A percentile compares a stretch with the other conserved stretches of the same genome.
Conservation (phyloP, 37 sponge, comb jelly and placozoan species). For the Halichondria panicea region DNA sequence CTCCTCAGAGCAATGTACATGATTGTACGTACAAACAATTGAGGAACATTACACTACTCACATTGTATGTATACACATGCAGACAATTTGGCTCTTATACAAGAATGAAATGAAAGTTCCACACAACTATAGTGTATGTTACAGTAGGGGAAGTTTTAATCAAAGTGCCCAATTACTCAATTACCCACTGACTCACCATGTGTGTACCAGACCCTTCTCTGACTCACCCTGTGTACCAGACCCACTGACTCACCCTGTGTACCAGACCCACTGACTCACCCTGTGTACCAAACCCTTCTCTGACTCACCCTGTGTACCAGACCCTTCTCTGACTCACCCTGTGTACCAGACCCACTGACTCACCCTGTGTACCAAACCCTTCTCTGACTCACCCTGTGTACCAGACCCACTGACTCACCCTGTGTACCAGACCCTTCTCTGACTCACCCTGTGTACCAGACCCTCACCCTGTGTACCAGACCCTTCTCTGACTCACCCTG, state of each 20-base stretch:
- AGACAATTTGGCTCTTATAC: not conserved
- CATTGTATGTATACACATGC: not conserved
- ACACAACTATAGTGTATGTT: not conserved
- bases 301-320: constrained; percentile 22
- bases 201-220: not conserved
- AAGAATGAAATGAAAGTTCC: not conserved
- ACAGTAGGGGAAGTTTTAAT: no score
- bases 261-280: constrained; percentile 10
- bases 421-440: no score
- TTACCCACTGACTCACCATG: not conserved
- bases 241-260: not conserved
- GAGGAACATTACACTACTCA: not conserved
- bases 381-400: no score
- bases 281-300: constrained; percentile 51
- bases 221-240: not conserved
- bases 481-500: no score
- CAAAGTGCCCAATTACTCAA: no score
- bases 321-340: no score
- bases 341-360: no score
- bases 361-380: no score
- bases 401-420: no score
- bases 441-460: no score
- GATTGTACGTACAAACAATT: no score
- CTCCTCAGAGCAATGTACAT: not conserved
- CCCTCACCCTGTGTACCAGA: no score